Evolutionary conservation across 2,113 vertebrate genomes (phyloP).

Genomic region (Strix aluco): DNA sequence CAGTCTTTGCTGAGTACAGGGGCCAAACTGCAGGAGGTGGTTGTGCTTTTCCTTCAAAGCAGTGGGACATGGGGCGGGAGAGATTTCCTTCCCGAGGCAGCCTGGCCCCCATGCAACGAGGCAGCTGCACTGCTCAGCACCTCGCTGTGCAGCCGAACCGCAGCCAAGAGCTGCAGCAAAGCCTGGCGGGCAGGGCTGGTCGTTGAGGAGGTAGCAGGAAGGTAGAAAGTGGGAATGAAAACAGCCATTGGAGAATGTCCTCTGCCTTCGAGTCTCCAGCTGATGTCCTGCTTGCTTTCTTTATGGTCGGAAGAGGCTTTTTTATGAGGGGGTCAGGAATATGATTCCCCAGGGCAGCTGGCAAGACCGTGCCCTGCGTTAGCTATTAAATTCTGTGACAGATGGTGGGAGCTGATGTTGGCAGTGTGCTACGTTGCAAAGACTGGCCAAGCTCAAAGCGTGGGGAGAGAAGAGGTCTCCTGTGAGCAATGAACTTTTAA

Average conservation of each 20-base stretch:
- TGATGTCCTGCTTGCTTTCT: background rate
- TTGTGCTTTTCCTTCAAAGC: background rate
- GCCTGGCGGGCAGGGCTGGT: background rate
- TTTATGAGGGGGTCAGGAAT: background rate
- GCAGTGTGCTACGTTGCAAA: rapidly evolving
- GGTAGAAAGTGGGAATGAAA: background rate
- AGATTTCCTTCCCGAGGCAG: rapidly evolving
- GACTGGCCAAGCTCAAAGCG: background rate
- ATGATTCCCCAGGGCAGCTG: background rate
- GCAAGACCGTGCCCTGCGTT: background rate
- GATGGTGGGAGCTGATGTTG: background rate
- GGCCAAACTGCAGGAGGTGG: background rate
- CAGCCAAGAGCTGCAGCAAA: background rate
- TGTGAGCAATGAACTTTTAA: background rate
- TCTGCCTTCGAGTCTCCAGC: background rate
- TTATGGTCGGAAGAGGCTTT: background rate
- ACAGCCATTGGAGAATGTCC: background rate
- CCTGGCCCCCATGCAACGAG: rapidly evolving
- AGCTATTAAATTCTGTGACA: background rate
- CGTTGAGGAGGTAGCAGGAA: background rate
- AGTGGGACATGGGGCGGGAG: background rate
- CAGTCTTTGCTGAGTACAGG: background rate
- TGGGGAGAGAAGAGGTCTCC: background rate
- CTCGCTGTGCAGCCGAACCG: rapidly evolving
- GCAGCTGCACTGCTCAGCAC: background rate